These are phyloP conservation scores for Brotula barbata DNA, from an alignment of 2,797 vertebrate genomes.

Conservation along the genomic window DNA sequence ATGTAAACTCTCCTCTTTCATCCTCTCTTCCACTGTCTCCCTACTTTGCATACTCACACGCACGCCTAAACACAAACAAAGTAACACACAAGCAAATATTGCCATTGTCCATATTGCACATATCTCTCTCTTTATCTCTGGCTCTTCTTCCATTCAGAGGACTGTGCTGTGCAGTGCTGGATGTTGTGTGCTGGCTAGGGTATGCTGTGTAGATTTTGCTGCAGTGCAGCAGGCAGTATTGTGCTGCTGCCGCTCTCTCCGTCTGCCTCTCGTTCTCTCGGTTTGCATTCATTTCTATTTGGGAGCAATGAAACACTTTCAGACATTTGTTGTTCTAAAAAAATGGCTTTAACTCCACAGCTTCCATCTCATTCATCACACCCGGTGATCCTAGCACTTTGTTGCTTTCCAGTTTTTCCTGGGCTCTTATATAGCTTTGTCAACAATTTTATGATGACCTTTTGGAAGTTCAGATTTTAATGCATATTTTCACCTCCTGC, in stretches of 20 bases:
- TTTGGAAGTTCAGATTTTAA: conserved; percentile 60
- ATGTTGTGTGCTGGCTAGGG: conserved; percentile 78
- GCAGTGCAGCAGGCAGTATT: conserved; percentile 90
- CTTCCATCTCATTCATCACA: conserved; percentile 70
- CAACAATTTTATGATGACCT: conserved; percentile 66
- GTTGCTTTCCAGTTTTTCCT: conserved; percentile 35
- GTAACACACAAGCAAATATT: neutral
- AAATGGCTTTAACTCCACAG: conserved; percentile 52
- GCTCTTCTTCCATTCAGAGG: conserved; percentile 52
- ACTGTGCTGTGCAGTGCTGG: conserved; percentile 74
- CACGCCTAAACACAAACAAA: neutral
- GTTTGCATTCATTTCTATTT: conserved; percentile 72
- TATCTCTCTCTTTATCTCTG: conserved; percentile 24
- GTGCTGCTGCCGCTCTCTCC: conserved; percentile 67
- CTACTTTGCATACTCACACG: neutral
- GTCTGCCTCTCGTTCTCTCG: conserved; percentile 18
- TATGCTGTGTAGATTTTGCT: conserved; percentile 88
- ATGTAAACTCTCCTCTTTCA: neutral
- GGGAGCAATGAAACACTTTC: conserved; percentile 76
- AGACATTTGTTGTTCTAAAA: conserved; percentile 61
- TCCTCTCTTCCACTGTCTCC: neutral
- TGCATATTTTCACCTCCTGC: conserved; percentile 33
- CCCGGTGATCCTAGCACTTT: conserved; percentile 52
- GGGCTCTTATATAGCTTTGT: conserved; percentile 56
- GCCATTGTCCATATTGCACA: conserved; percentile 14